These are phyloP conservation scores for Sitta carolinensis DNA, from an alignment of 2,797 vertebrate genomes.

Conservation along the genomic window DNA sequence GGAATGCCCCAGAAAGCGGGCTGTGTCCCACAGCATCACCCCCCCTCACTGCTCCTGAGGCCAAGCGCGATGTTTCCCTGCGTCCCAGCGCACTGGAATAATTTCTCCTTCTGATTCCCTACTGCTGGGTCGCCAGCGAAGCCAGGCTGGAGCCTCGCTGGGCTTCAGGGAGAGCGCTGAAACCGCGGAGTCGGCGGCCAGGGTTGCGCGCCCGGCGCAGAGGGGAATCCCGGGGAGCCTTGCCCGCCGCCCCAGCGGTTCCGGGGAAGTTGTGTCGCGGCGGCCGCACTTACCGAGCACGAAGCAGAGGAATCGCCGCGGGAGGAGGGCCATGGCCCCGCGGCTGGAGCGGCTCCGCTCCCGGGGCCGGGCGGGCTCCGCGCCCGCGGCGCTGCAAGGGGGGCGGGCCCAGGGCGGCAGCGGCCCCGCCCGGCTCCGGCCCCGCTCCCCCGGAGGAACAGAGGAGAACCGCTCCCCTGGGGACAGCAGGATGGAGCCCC, in stretches of 20 bases:
- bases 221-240: neutral
- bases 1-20: neutral
- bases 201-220: neutral
- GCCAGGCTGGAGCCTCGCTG: neutral
- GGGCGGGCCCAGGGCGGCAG: neutral
- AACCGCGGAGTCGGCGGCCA: neutral
- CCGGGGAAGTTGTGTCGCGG: neutral
- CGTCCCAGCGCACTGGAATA: accelerated
- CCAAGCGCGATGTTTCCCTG: neutral
- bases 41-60: accelerated
- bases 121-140: neutral
- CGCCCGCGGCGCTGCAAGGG: neutral
- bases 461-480: neutral
- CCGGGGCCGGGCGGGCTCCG: neutral
- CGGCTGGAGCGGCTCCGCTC: neutral
- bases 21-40: neutral
- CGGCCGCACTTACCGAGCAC: constrained; percentile 47
- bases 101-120: neutral
- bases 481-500: accelerated
- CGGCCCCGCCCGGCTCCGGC: neutral
- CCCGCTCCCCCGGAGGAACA: neutral
- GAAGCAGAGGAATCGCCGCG: constrained; percentile 51
- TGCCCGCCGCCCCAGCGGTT: neutral
- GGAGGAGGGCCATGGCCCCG: constrained; percentile 12
- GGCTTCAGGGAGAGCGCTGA: accelerated